These are phyloP conservation scores for Scarus forsteni DNA, from an alignment of 2,797 vertebrate species.

Conservation along the genomic window DNA sequence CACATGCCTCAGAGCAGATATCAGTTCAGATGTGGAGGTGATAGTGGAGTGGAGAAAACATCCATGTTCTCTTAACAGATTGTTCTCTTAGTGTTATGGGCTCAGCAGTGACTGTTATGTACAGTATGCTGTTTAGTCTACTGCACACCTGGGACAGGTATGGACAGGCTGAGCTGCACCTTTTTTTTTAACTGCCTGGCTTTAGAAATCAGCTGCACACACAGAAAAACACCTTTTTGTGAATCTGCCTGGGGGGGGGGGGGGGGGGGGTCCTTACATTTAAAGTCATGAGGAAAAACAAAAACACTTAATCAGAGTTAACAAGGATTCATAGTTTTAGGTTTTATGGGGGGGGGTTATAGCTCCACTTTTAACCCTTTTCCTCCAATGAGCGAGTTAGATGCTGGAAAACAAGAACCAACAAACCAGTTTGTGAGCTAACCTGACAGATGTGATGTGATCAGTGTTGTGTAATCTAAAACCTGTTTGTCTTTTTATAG, in stretches of 20 bases:
- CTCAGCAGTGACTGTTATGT: constrained; percentile 31
- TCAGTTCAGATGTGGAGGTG: constrained; percentile 11
- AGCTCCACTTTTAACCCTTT: constrained; percentile 32
- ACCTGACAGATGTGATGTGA: background rate
- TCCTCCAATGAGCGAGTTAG: constrained; percentile 26
- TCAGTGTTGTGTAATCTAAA: background rate
- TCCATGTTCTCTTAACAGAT: constrained; percentile 28
- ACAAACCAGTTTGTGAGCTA: background rate
- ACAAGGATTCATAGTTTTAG: constrained; percentile 52
- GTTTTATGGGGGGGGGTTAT: constrained; percentile 42
- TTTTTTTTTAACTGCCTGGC: background rate
- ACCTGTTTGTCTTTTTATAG: background rate
- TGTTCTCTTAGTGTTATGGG: constrained; percentile 18
- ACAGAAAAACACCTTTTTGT: background rate
- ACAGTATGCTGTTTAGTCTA: constrained; percentile 38
- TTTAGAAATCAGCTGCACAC: constrained; percentile 22
- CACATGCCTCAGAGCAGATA: constrained; percentile 18
- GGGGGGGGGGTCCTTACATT: background rate
- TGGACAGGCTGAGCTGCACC: constrained; percentile 41
- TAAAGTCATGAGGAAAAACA: constrained; percentile 15
- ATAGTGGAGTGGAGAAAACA: background rate
- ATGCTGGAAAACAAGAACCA: constrained; percentile 14
- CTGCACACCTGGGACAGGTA: constrained; percentile 40
- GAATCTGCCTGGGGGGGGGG: background rate
- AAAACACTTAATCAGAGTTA: constrained; percentile 39